These are phyloP conservation scores for Pseudomyrmex dendroicus DNA, from an alignment of 1,140 invertebrate genomes.

Conservation along the genomic window DNA sequence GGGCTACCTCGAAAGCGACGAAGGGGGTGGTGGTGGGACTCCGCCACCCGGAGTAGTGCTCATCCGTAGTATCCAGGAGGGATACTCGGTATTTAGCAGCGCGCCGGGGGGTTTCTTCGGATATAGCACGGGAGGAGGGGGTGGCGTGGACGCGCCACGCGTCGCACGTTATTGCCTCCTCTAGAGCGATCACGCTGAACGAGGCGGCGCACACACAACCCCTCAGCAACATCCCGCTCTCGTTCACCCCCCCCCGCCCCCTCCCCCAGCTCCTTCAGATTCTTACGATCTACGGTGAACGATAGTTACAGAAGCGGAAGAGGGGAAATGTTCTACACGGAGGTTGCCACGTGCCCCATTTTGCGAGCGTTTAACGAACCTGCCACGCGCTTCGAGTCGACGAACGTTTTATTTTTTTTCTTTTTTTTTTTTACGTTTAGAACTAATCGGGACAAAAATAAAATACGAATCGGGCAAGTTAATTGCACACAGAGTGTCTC, in stretches of 20 bases:
- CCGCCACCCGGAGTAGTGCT: not conserved
- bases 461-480: too few relatives aligned
- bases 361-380: conserved; percentile 42
- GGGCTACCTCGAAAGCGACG: conserved; percentile 56
- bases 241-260: not conserved
- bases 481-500: not conserved
- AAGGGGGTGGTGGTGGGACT: conserved; percentile 34
- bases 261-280: conserved; percentile 15
- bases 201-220: conserved; percentile 24
- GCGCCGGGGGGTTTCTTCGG: conserved; percentile 70
- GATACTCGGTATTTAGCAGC: conserved; percentile 74
- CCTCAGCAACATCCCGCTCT: too few relatives aligned
- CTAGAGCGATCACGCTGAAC: conserved; percentile 37
- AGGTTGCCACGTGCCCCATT: conserved; percentile 62
- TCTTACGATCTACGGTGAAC: conserved; percentile 48
- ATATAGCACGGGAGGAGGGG: conserved; percentile 53
- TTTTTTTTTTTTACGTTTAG: not conserved
- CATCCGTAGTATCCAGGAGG: conserved; percentile 37
- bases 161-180: conserved; percentile 79
- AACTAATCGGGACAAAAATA: not conserved
- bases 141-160: conserved; percentile 76
- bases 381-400: conserved; percentile 30
- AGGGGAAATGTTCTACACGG: not conserved
- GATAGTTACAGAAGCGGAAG: conserved; percentile 34
- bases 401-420: not conserved